A percentile compares a stretch with the other conserved stretches of the same genome.
Conservation (phyloP, 2,113 vertebrate species). For the Ceyx cyanopectus region DNA sequence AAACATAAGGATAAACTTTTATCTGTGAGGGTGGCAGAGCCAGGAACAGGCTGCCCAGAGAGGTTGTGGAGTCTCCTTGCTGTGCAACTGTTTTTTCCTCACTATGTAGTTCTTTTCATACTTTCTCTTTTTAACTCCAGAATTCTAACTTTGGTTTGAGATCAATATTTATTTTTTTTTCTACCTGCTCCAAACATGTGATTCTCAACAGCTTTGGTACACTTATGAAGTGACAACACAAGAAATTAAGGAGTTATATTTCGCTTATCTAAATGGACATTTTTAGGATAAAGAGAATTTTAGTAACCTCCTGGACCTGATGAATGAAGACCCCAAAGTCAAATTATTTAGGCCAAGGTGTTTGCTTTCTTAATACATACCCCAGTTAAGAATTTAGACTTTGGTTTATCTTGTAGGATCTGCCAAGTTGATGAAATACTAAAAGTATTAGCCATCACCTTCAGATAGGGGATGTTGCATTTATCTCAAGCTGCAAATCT, state of each 20-base stretch:
- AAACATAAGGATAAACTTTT: too few relatives aligned
- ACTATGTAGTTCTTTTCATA: background rate
- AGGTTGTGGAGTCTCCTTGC: background rate
- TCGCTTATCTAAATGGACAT: background rate
- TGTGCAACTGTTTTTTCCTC: background rate
- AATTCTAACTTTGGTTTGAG: background rate
- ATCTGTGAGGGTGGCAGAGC: too few relatives aligned
- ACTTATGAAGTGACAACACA: background rate
- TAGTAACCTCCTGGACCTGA: background rate
- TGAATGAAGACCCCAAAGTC: background rate
- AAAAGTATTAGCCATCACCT: background rate
- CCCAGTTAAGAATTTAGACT: background rate
- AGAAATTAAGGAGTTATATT: background rate
- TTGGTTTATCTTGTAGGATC: background rate
- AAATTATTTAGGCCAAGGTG: background rate
- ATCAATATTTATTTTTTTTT: background rate
- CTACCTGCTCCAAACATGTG: background rate
- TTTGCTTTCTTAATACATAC: background rate
- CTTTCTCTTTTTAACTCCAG: background rate
- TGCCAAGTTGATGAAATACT: background rate
- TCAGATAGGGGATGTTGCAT: background rate
- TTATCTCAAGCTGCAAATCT: background rate
- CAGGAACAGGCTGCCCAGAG: too few relatives aligned
- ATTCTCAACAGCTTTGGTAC: background rate
- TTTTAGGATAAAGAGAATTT: background rate